Conservation (phyloP, 2,888 invertebrate species). For the Phengaris alcon region DNA sequence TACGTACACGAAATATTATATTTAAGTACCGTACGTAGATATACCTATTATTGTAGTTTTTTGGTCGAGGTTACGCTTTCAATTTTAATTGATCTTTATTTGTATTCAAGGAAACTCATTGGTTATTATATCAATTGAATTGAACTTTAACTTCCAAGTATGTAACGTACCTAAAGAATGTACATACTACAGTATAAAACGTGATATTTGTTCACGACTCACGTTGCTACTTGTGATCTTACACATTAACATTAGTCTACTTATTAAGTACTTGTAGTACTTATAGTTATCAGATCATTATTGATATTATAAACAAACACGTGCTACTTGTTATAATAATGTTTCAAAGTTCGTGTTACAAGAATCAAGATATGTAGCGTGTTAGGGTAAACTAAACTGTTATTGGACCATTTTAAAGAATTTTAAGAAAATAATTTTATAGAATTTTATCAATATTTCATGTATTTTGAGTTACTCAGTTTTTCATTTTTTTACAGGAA, state of each 20-base stretch:
- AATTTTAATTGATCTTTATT: not conserved
- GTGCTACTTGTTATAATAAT: not conserved
- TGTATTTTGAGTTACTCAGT: not conserved
- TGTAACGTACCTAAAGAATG: slow-evolving; percentile 4
- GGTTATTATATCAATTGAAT: not conserved
- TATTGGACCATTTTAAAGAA: too few species aligned
- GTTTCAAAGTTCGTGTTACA: not conserved
- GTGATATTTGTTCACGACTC: not conserved
- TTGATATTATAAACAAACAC: not conserved
- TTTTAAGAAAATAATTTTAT: too few species aligned
- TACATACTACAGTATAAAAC: not conserved
- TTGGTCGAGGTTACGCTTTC: not conserved
- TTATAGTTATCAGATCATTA: not conserved
- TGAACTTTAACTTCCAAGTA: not conserved
- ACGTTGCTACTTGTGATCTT: not conserved
- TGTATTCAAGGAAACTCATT: slow-evolving; percentile 1
- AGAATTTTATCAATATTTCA: too few species aligned
- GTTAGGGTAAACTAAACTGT: too few species aligned
- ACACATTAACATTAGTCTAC: too few species aligned
- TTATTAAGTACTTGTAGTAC: not conserved
- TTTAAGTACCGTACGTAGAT: too few species aligned
- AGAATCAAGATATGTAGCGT: too few species aligned
- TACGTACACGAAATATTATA: not conserved
- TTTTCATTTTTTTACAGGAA: slow-evolving; percentile 48
- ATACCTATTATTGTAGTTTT: not conserved